Conservation (phyloP, 2,113 vertebrate genomes). For the Deroptyus accipitrinus region DNA sequence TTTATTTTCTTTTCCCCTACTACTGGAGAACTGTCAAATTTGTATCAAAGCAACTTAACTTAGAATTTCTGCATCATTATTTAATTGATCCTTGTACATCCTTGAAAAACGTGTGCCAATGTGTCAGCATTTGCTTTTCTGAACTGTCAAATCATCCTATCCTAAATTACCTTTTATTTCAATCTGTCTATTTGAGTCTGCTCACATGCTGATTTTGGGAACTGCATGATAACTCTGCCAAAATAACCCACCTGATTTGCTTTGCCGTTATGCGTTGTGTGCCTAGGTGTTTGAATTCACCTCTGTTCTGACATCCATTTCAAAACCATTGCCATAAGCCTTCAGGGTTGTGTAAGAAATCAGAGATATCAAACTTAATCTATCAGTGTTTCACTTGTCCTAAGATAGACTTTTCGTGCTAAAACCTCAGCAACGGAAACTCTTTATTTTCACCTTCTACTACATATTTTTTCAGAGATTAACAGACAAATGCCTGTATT, state of each 20-base stretch:
- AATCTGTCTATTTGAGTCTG: neutral
- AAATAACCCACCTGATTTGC: neutral
- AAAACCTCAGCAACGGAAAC: neutral
- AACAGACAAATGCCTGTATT: neutral
- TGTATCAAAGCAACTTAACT: neutral
- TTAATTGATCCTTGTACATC: neutral
- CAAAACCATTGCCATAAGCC: neutral
- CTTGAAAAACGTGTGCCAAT: neutral
- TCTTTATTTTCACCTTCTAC: neutral
- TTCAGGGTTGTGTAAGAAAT: neutral
- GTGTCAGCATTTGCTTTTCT: fast-evolving
- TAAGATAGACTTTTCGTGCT: neutral
- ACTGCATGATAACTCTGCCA: neutral
- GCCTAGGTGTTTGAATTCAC: neutral
- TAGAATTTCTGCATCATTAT: neutral
- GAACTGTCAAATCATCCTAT: neutral
- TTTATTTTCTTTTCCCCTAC: neutral
- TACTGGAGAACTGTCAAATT: neutral
- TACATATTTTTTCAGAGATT: neutral
- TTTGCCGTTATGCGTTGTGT: neutral
- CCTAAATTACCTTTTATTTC: neutral
- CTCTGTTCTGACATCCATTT: neutral
- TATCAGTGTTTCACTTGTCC: neutral
- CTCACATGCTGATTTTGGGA: neutral
- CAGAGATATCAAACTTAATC: neutral